Base-by-base conservation (phyloP, 1,140 invertebrate species). In the Musca domestica region DNA sequence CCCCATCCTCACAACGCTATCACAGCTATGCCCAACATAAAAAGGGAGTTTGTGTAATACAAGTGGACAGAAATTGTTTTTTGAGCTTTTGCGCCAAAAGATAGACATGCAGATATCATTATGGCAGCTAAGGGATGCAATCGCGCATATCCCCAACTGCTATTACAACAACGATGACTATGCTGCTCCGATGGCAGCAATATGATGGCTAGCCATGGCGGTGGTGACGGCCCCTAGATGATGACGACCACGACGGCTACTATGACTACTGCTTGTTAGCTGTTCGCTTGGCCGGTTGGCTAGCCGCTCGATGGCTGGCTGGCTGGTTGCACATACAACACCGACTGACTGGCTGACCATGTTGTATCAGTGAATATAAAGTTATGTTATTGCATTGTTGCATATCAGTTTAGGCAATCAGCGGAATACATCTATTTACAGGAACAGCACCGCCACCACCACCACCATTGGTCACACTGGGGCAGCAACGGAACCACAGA, bases 81-180 rank as follows among this genome's bases (percentile, higher is more conserved):
- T 41, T 61, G 56, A 61, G 56, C 56, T 61, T 61, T 61, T 61
- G 56, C 63, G 63, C 63, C 54, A 63, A 64, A 64, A 68, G 67
- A 68, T 68, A 68, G 61, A 68, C 67, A 68, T 64, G 67, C 67
- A 54, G 67, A 68, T 64, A 64, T 64, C 63, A 49, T 64, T 64
- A 49, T 64, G 63, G 41, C 47, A 64, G 63, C 41, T 48, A 64
- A 64, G 63, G 63, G 63, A 64, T 64, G 56, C 56, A 61, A 61
- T 61, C 27, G 56, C 56, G 19, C 22, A 23, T 23, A 61, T 20
- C 27, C 15, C 30, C 34, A 41, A 41, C 34, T 41, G 10, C 10
- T 41, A 41, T 41, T 41, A 10, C 56, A 41, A 34, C n/a, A 61
- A 20, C 14, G 30, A 9, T 20, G 14, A 61, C 56, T 34, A 61